Base-by-base conservation (phyloP, 2,797 vertebrate species). In the Chaetodon trifasciatus region DNA sequence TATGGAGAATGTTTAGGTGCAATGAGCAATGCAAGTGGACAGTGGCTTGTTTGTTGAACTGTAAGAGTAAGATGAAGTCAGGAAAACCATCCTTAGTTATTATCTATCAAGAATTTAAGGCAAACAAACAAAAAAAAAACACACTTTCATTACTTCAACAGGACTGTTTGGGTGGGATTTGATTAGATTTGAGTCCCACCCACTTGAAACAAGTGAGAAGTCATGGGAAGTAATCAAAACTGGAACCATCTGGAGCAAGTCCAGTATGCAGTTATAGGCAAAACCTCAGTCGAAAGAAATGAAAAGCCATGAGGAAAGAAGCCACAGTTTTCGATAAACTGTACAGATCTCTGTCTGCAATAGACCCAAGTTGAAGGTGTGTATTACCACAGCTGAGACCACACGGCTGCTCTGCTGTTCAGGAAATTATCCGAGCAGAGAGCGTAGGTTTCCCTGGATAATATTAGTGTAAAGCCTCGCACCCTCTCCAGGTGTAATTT, bases 351-450 rank as follows among this genome's bases (percentile, higher is more conserved):
- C 46, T 37, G 23, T 79, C 69, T 78, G 70, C 68, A 70, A 21
- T 5, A 70, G 58, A 68, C 24, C 76, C 73, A 52, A 69, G 56
- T 37, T 35, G 40, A 73, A 53, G 32, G 49, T 85, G 76, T 83
- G 74, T 91, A 83, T 91, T 93, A 91, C 93, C 78, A 87, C 89
- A 94, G 92, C 92, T 92, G 93, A 90, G 84, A 81, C 84, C 78
- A 82, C 85, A 71, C 9, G 40, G 82, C 85, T 69, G 82, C 84
- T 85, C 64, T 46, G 74, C 80, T 83, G 83, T 91, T 83, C 88
- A 93, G 90, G 91, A 94, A 93, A 90, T 92, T 76, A 91, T 70
- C 71, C 21, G 39, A 85, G 87, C 83, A 69, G 66, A 70, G 64
- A 81, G 81, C 78, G 84, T 78, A 78, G 66, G 78, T 88, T 94